Percentiles rank a stretch among this genome's conserved stretches.
Evolutionary conservation across 2,888 invertebrate species (phyloP).

Genomic region (Caenorhabditis angaria): DNA sequence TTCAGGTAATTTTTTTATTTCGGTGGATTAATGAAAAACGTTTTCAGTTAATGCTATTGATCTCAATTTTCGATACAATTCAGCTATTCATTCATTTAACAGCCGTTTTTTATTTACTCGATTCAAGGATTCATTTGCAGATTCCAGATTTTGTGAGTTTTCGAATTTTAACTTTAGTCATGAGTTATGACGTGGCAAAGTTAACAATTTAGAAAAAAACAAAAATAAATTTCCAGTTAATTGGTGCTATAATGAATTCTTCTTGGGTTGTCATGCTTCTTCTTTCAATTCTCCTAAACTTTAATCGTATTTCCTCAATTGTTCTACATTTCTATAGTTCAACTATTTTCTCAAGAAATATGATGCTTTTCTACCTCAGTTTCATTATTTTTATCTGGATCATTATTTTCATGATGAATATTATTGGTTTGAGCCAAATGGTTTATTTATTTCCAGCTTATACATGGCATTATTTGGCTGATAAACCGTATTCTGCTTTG

Average conservation of each 20-base stretch:
- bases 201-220: too few species aligned
- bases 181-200: too few species aligned
- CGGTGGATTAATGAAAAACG: background rate
- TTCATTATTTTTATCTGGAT: constrained; percentile 30
- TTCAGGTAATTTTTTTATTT: constrained; percentile 14
- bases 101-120: background rate
- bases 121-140: background rate
- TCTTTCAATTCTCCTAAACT: constrained; percentile 46
- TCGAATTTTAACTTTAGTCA: too few species aligned
- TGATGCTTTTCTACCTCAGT: constrained; percentile 33
- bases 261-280: constrained; percentile 49
- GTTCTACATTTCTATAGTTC: constrained; percentile 39
- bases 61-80: background rate
- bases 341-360: constrained; percentile 27
- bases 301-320: constrained; percentile 46
- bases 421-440: constrained; percentile 37
- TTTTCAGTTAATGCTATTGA: background rate
- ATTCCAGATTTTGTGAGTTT: background rate
- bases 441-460: constrained; percentile 48
- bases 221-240: constrained; percentile 33
- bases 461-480: constrained; percentile 51
- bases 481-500: constrained; percentile 12
- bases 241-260: constrained; percentile 51
- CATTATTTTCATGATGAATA: constrained; percentile 34
- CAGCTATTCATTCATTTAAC: constrained; percentile 1